Conservation (phyloP, 2,888 invertebrate genomes). For the Drosophila neonasuta region DNA sequence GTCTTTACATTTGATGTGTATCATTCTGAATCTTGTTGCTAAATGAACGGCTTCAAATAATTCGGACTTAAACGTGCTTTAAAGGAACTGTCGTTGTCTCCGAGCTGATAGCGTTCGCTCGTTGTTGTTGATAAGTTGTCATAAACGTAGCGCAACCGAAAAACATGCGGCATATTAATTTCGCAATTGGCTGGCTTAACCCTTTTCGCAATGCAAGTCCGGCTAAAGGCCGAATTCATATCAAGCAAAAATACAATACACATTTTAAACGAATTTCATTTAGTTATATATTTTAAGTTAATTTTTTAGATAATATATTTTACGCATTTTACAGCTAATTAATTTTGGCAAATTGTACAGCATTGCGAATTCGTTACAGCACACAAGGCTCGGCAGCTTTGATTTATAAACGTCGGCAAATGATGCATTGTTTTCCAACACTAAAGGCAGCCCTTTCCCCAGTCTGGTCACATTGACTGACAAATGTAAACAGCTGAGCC, state of each 20-base stretch:
- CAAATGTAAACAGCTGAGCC: slow-evolving; percentile 55
- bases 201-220: background rate
- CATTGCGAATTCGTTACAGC: background rate
- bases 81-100: slow-evolving; percentile 35
- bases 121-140: slow-evolving; percentile 40
- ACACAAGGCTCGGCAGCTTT: background rate
- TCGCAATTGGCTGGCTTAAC: background rate
- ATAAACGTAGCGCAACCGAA: slow-evolving; percentile 43
- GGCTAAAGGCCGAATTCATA: background rate
- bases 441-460: background rate
- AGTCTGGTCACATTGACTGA: slow-evolving; percentile 35
- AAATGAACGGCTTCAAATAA: background rate
- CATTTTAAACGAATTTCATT: background rate
- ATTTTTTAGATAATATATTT: background rate
- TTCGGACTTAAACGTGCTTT: slow-evolving; percentile 31
- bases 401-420: background rate
- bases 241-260: background rate
- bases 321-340: background rate
- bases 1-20: slow-evolving; percentile 75
- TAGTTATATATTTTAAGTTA: background rate
- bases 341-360: slow-evolving; percentile 2
- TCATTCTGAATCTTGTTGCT: slow-evolving; percentile 41
- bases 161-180: slow-evolving; percentile 29
- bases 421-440: slow-evolving; percentile 28
- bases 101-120: slow-evolving; percentile 40